These are phyloP conservation scores for Cinara cedri DNA, from an alignment of 2,888 invertebrate genomes.

Conservation along the genomic window DNA sequence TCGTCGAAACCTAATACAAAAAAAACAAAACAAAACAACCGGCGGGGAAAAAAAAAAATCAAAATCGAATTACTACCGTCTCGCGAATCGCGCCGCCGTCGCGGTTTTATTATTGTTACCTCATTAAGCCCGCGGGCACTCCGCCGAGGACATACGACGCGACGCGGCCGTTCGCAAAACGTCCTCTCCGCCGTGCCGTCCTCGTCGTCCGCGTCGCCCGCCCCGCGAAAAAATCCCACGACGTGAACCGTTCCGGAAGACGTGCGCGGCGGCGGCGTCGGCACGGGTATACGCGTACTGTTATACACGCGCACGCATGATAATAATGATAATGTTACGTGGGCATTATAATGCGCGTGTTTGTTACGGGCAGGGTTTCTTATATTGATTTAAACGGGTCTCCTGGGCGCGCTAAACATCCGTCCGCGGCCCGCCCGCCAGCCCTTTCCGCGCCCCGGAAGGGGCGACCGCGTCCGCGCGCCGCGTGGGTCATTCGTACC, in stretches of 20 bases:
- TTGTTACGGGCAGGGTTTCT: slow-evolving; percentile 57
- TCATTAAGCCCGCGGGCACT: neutral
- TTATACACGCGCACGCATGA: neutral
- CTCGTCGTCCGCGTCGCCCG: too few species aligned
- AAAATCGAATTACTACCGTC: neutral
- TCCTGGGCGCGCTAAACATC: slow-evolving; percentile 59
- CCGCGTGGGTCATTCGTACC: slow-evolving; percentile 43
- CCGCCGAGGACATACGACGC: neutral
- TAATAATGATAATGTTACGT: neutral
- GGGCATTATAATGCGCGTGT: neutral
- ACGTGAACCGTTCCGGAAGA: neutral
- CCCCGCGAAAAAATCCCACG: too few species aligned
- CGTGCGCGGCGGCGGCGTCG: neutral
- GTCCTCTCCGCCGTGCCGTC: too few species aligned
- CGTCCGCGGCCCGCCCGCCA: slow-evolving; percentile 59
- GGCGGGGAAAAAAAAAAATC: neutral
- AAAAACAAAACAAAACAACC: too few species aligned
- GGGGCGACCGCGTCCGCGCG: slow-evolving; percentile 10
- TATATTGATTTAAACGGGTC: slow-evolving; percentile 59
- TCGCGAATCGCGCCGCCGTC: neutral
- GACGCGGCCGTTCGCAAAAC: too few species aligned
- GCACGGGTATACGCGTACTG: too few species aligned
- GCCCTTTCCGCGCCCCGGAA: slow-evolving; percentile 58
- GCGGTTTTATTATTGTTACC: neutral
- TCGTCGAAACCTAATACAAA: too few species aligned